These are phyloP conservation scores for Eurytemora carolleeae DNA, from an alignment of 1,140 invertebrate species.

Conservation along the genomic window DNA sequence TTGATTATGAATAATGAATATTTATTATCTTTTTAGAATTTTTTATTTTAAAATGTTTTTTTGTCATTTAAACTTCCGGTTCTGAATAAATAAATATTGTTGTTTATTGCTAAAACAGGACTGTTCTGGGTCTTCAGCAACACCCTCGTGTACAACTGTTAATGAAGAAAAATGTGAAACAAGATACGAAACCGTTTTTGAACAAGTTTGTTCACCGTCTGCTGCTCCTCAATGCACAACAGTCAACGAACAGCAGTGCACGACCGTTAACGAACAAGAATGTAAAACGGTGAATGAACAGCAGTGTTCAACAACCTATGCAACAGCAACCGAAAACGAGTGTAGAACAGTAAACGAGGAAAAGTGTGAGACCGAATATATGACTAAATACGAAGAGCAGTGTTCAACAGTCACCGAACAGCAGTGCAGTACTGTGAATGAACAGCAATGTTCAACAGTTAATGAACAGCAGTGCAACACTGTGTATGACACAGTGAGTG, in stretches of 20 bases:
- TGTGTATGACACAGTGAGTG: constrained; percentile 6
- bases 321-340: constrained; percentile 10
- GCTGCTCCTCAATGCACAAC: background rate
- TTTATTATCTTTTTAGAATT: no score
- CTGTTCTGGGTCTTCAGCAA: background rate
- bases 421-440: constrained; percentile 12
- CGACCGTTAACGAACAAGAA: constrained; percentile 8
- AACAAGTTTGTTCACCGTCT: background rate
- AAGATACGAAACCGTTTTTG: constrained; percentile 9
- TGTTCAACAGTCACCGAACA: constrained; percentile 8
- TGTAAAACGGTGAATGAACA: constrained; percentile 9
- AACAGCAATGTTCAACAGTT: constrained; percentile 7
- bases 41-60: no score
- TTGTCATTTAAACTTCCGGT: no score
- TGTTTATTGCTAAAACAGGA: background rate
- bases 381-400: constrained; percentile 1
- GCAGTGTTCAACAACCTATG: constrained; percentile 6
- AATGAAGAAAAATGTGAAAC: constrained; percentile 15
- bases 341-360: constrained; percentile 9
- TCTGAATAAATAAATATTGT: no score
- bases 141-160: constrained; percentile 10
- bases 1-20: no score
- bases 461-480: constrained; percentile 4
- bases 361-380: background rate
- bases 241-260: constrained; percentile 5